These are phyloP conservation scores for Mimumesa dahlbomi DNA, from an alignment of 2,888 invertebrate species.

Conservation along the genomic window DNA sequence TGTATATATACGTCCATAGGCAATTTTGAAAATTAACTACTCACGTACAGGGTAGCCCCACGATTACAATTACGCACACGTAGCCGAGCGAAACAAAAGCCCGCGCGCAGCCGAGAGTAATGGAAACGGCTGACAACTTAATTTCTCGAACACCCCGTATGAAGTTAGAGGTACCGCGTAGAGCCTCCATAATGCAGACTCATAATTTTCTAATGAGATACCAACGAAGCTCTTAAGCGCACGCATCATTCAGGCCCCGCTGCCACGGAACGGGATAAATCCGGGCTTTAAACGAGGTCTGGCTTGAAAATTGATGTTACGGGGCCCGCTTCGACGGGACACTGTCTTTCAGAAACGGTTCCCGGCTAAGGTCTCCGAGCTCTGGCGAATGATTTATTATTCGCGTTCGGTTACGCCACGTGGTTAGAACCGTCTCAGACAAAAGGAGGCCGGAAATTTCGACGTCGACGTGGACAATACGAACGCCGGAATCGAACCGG, in stretches of 20 bases:
- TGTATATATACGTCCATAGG: too few relatives aligned
- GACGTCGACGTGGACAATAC: too few relatives aligned
- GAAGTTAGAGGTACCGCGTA: neutral
- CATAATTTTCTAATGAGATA: conserved; percentile 39
- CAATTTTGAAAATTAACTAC: too few relatives aligned
- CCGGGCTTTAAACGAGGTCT: conserved; percentile 30
- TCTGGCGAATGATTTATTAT: conserved; percentile 56
- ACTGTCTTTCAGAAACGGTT: conserved; percentile 8
- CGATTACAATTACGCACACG: too few relatives aligned
- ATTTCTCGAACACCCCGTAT: neutral
- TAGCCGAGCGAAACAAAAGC: too few relatives aligned
- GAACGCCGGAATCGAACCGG: too few relatives aligned
- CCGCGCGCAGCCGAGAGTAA: too few relatives aligned
- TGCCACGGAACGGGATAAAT: conserved; percentile 40
- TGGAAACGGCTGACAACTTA: too few relatives aligned
- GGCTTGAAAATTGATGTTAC: conserved; percentile 52
- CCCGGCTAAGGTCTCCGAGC: conserved; percentile 18
- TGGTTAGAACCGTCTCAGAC: too few relatives aligned
- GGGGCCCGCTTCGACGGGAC: conserved; percentile 3
- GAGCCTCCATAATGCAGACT: neutral
- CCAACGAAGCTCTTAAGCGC: conserved; percentile 36
- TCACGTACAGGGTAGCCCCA: too few relatives aligned
- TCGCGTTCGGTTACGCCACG: conserved; percentile 12
- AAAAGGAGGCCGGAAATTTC: too few relatives aligned
- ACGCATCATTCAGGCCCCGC: conserved; percentile 38